A percentile compares a stretch with the other conserved stretches of the same genome.
These are phyloP conservation scores for Pterois miles DNA, from an alignment of 2,797 vertebrate genomes.

Conservation along the genomic window DNA sequence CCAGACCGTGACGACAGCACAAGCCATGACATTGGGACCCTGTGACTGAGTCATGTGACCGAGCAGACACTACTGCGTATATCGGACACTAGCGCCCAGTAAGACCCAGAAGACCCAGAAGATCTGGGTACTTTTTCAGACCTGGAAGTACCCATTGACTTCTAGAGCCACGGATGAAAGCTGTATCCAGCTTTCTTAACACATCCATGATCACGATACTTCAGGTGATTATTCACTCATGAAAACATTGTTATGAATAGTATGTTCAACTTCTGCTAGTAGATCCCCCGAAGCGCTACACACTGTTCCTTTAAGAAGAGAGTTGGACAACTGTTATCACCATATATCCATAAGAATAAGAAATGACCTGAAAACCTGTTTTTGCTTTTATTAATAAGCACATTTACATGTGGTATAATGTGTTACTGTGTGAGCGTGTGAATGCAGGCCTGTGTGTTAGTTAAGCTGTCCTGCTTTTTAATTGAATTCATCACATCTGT, in stretches of 20 bases:
- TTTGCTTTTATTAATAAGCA: constrained; percentile 26
- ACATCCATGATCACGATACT: no score
- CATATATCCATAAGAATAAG: neutral
- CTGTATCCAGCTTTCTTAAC: no score
- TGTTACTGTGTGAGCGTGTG: constrained; percentile 32
- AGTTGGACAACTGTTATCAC: neutral
- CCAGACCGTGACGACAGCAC: no score
- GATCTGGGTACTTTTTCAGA: no score
- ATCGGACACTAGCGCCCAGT: no score
- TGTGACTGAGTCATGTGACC: no score
- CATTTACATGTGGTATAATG: constrained; percentile 7
- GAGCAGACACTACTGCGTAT: no score
- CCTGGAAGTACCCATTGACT: no score
- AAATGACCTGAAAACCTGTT: constrained; percentile 7
- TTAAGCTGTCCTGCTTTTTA: constrained; percentile 69
- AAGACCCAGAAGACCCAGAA: no score
- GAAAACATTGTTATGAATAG: neutral
- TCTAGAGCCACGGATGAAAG: no score
- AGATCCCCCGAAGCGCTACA: neutral
- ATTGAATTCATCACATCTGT: constrained; percentile 79
- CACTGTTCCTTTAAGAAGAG: neutral
- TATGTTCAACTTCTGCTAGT: neutral
- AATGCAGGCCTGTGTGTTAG: constrained; percentile 32
- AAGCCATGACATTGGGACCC: no score
- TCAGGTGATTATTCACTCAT: neutral